Conservation (phyloP, 2,797 vertebrate genomes). For the Poeciliopsis paucimaculata region DNA sequence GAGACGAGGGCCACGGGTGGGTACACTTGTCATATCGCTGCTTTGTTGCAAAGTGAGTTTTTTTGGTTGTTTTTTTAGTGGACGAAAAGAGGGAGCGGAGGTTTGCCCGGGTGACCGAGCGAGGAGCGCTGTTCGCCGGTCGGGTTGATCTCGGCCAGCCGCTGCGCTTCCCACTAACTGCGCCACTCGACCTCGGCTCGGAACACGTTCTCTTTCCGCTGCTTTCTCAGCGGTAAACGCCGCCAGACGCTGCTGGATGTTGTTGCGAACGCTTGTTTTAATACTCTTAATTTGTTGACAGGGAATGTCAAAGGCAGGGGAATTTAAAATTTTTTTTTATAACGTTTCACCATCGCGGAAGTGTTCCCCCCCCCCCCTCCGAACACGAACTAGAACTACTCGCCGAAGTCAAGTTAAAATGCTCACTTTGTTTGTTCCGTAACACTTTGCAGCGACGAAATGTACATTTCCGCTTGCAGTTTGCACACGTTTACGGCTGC, state of each 20-base stretch:
- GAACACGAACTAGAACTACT: conserved; percentile 48
- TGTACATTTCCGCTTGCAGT: conserved; percentile 1
- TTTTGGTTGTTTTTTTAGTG: conserved; percentile 45
- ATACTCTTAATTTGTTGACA: conserved; percentile 48
- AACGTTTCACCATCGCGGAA: conserved; percentile 78
- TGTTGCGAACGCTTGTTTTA: conserved; percentile 13
- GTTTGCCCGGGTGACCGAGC: conserved; percentile 60
- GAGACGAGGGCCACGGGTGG: background rate
- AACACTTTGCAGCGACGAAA: background rate
- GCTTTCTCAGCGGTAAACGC: conserved; percentile 26
- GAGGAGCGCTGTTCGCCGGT: conserved; percentile 73
- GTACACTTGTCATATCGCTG: conserved; percentile 58
- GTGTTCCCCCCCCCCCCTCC: conserved; percentile 55
- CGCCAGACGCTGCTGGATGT: background rate
- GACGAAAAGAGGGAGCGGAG: conserved; percentile 59
- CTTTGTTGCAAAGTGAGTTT: conserved; percentile 54
- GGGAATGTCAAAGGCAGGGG: conserved; percentile 50
- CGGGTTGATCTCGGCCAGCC: conserved; percentile 60
- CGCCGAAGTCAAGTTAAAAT: conserved; percentile 22
- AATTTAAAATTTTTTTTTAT: conserved; percentile 17
- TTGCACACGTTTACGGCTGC: conserved; percentile 7
- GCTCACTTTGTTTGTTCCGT: conserved; percentile 16
- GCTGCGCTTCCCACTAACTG: conserved; percentile 74
- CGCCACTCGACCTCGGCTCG: conserved; percentile 75
- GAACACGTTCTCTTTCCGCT: conserved; percentile 50